Conservation (phyloP, 2,113 vertebrate species). For the Gymnorhina tibicen region DNA sequence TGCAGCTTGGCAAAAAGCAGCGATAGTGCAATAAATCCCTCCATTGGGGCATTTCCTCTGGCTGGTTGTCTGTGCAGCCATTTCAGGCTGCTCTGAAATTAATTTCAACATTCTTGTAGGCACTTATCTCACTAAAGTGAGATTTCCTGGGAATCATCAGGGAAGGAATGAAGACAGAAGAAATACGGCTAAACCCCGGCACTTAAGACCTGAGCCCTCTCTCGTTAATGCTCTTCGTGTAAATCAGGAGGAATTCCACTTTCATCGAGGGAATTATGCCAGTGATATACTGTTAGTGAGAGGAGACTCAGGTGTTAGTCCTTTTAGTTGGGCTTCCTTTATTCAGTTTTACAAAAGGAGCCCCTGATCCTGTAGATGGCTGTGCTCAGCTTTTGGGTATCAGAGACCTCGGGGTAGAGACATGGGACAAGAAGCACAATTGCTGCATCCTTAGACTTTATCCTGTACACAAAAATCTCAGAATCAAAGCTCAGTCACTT, state of each 20-base stretch:
- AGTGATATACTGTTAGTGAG: background rate
- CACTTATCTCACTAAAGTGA: constrained; percentile 40
- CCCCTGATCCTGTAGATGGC: background rate
- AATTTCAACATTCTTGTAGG: constrained; percentile 35
- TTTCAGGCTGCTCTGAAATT: constrained; percentile 34
- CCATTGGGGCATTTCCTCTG: background rate
- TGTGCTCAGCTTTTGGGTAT: background rate
- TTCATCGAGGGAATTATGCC: background rate
- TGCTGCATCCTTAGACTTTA: background rate
- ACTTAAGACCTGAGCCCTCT: constrained; percentile 19
- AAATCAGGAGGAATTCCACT: constrained; percentile 46
- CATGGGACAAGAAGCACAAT: accelerated
- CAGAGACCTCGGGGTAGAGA: background rate
- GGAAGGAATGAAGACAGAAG: constrained; percentile 35
- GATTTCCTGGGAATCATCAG: constrained; percentile 36
- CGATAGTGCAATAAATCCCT: constrained; percentile 13
- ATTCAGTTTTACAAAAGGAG: background rate
- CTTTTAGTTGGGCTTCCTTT: background rate
- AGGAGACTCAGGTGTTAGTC: background rate
- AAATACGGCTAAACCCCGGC: constrained; percentile 4
- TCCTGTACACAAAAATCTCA: background rate
- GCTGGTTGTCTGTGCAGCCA: background rate
- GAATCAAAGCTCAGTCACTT: background rate
- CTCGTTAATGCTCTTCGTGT: constrained; percentile 19
- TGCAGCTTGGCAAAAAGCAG: background rate